Base-by-base conservation (phyloP, 2,888 invertebrate species). In the Agrotis clavis region DNA sequence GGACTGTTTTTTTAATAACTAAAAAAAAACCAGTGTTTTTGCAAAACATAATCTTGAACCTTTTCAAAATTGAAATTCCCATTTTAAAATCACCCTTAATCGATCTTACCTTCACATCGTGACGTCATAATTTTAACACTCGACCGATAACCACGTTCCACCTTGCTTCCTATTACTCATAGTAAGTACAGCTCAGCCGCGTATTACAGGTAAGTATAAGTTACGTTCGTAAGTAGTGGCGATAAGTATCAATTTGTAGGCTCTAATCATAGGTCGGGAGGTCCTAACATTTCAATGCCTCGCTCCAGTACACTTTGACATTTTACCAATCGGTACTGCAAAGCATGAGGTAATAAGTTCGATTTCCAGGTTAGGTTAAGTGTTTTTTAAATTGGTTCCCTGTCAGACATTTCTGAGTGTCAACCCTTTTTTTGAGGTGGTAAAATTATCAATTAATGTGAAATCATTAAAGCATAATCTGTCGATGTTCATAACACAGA, bases 271-370 rank as follows among this genome's bases (percentile, higher is more conserved):
- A 80, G 77, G 76, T 80, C 69, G 59, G 50, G 19, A 54, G 72
- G 71, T 70, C 65, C 57, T 77, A 78, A 41, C 77, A 82, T 82
- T 80, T 84, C 81, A 80, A 75, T 82, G 66, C 62, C 71, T 56
- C 25, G 77, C 71, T 78, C 77, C 1, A 64, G 45, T 77, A 67
- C 66, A 76, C 76, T 76, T 60, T 71, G 76, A 71, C 67, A 79
- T 84, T 75, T 16, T 16, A 19, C 11, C n/a, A 3, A 50, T n/a
- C 50, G 7, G 2, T 50, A n/a, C 50, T n/a, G 50, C n/a, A n/a
- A n/a, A n/a, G 50, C 18, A 48, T 41, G 48, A 51, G 13, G 13
- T 41, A 41, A 41, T 41, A 41, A 11, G 5, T 51, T 51, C 13
- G 13, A 21, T 21, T 5, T 5, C 14, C 21, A 53, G 21, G 21